phyloP scores from a whole-genome alignment of 2,888 invertebrate species.

The Lordiphosa fenestrarum region DNA sequence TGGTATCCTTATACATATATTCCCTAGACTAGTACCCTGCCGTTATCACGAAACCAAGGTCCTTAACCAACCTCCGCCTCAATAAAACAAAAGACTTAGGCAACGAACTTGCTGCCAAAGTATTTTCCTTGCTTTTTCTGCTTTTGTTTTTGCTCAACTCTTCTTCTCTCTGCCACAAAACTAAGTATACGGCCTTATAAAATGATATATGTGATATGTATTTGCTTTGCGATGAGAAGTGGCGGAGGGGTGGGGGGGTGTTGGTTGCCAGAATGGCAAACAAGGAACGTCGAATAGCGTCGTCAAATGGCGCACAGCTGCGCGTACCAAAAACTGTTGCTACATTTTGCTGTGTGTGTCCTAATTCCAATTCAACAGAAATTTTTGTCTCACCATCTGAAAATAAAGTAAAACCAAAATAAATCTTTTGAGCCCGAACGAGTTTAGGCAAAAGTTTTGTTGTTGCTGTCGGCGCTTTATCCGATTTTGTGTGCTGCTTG shows the following conservation, averaged over 20 bases:
- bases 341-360: constrained; percentile 60
- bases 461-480: constrained; percentile 69
- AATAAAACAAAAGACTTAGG: constrained; percentile 72
- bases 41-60: too few relatives aligned
- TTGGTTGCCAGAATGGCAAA: constrained; percentile 14
- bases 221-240: background rate
- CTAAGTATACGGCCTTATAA: constrained; percentile 17
- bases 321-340: constrained; percentile 62
- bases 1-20: too few relatives aligned
- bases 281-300: constrained; percentile 38
- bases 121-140: background rate
- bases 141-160: background rate
- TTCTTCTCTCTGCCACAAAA: constrained; percentile 16
- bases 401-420: constrained; percentile 58
- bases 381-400: constrained; percentile 65
- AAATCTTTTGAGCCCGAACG: constrained; percentile 69
- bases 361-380: constrained; percentile 75
- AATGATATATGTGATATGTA: constrained; percentile 26
- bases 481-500: constrained; percentile 61
- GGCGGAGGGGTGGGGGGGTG: constrained; percentile 22
- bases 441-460: constrained; percentile 62
- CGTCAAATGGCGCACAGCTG: constrained; percentile 71
- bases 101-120: constrained; percentile 51
- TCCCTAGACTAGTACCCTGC: too few relatives aligned
- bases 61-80: background rate